Base-by-base conservation (phyloP, 2,888 invertebrate genomes). In the Ferdinandea cuprea region DNA sequence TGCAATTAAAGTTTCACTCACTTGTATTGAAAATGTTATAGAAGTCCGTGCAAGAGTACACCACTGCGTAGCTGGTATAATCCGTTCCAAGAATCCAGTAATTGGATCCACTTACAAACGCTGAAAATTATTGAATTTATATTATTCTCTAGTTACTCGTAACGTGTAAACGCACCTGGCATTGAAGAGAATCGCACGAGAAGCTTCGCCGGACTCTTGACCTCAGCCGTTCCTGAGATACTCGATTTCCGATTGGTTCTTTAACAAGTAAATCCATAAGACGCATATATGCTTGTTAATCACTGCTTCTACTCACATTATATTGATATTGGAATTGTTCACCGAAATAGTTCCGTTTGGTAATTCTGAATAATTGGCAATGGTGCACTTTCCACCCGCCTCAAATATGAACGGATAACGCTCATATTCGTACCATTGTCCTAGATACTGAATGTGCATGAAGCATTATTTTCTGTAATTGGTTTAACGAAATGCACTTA, bases 361-460 rank as follows among this genome's bases (percentile, higher is more conserved):
- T 87, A 87, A 90, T 73, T 85, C 86, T 83, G 87, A 88, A 89
- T 95, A 95, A 80, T 93, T 92, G 0, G 95, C 94, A 0, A 93
- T 93, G 56, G 94, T 93, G 88, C 96, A 96, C 87, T 93, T 94
- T 9, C 94, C 95, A 2, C 93, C 94, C 11, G 94, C 89, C 89
- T 95, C 93, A 88, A 95, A 95, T 37, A 95, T 86, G 25, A 94
- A 93, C 87, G 95, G 95, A 89, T 95, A 96, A 86, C 94, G 93
- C 88, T 94, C 93, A 9, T 93, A 93, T 90, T 95, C 95, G 88
- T 94, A 95, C 95, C 95, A 96, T 88, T 92, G 93, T 30, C 95
- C 95, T 79, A 94, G 87, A 87, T 94, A 95, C 94, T 95, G 19
- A 21, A 11, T 40, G 52, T 37, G 66, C 25, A 48, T 46, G 37